Percentiles rank a stretch among this genome's conserved stretches.
Evolutionary conservation across 2,113 vertebrate species (phyloP).

Genomic region (Corydoras sp.): DNA sequence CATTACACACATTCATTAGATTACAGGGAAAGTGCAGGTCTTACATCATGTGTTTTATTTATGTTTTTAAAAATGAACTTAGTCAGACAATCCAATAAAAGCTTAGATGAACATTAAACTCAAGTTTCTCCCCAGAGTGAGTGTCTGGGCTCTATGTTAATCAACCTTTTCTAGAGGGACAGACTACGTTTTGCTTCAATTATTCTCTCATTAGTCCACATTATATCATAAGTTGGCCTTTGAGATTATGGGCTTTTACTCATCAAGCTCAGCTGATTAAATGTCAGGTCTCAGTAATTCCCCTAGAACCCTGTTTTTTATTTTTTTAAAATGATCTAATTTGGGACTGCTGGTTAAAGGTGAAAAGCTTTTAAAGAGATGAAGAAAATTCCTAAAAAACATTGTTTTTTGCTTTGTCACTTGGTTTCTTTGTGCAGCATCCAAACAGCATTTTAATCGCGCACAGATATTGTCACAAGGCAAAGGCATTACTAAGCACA

Average conservation of each 20-base stretch:
- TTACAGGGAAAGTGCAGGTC: too few species aligned
- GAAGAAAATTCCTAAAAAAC: background rate
- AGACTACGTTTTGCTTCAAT: conserved; percentile 7
- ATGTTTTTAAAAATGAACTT: background rate
- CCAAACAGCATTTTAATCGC: background rate
- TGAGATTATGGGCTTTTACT: conserved; percentile 13
- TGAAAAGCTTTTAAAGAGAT: background rate
- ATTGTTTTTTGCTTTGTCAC: background rate
- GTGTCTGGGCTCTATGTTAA: background rate
- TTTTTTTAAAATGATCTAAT: background rate
- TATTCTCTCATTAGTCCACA: conserved; percentile 21
- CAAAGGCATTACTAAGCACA: background rate
- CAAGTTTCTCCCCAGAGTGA: conserved; percentile 2
- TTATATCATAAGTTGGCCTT: conserved; percentile 19
- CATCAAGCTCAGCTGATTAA: conserved; percentile 19
- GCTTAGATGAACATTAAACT: background rate
- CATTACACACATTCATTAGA: too few species aligned
- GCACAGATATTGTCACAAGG: background rate
- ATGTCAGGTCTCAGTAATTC: conserved; percentile 8
- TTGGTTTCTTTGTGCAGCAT: background rate
- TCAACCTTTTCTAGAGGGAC: background rate
- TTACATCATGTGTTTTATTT: background rate
- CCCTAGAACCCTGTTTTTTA: background rate
- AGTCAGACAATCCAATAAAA: background rate
- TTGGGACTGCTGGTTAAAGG: background rate